These are phyloP conservation scores for Dysmachus trigonus DNA, from an alignment of 2,888 invertebrate species.

Conservation along the genomic window DNA sequence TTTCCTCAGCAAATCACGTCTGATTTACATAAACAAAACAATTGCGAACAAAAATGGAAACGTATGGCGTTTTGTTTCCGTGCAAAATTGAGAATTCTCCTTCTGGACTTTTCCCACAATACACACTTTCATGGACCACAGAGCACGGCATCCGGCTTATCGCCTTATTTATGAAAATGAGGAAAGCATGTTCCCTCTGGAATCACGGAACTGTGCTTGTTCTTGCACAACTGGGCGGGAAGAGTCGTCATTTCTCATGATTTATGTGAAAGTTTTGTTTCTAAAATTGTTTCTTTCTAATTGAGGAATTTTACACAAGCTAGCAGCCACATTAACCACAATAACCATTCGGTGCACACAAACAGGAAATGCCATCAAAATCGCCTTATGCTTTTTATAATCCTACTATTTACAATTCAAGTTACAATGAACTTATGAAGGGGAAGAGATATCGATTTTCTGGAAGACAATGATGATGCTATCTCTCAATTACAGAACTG, in stretches of 20 bases:
- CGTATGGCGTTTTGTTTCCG: not conserved
- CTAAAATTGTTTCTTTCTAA: not conserved
- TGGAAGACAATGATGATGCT: not conserved
- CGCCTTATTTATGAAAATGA: not conserved
- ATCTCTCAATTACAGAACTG: too few relatives aligned
- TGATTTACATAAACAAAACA: not conserved
- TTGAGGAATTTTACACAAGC: not conserved
- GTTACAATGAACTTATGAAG: not conserved
- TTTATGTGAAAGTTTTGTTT: not conserved
- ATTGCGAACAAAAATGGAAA: not conserved
- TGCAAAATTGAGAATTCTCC: not conserved
- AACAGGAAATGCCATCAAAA: not conserved
- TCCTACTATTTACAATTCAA: not conserved
- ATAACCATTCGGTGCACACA: not conserved
- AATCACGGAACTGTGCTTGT: not conserved
- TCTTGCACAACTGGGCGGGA: not conserved
- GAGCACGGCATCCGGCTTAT: not conserved
- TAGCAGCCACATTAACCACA: not conserved
- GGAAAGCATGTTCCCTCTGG: not conserved
- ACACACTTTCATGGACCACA: not conserved
- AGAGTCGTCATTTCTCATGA: not conserved
- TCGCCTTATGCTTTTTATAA: not conserved
- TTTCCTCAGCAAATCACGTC: not conserved
- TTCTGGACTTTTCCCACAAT: not conserved
- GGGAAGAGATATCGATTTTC: not conserved